A percentile compares a stretch with the other conserved stretches of the same genome.
These are phyloP conservation scores for Neostethus bicornis DNA, from an alignment of 2,797 vertebrate species.

Conservation along the genomic window DNA sequence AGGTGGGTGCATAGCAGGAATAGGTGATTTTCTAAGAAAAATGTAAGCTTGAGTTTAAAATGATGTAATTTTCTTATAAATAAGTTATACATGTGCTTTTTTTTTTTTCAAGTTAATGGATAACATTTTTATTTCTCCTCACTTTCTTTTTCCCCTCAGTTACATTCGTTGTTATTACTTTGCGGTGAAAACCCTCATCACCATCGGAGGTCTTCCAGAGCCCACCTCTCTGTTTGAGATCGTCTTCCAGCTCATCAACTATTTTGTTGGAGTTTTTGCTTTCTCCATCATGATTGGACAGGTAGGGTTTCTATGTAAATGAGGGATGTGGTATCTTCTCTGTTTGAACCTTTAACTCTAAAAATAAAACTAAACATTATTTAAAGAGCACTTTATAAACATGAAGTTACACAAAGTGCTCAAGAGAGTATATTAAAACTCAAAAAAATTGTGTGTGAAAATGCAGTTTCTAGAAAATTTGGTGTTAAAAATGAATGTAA, in stretches of 20 bases:
- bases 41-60: too few species aligned
- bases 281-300: conserved; percentile 99
- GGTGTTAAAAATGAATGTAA: too few species aligned
- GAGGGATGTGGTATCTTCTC: too few species aligned
- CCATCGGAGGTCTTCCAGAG: conserved; percentile 92
- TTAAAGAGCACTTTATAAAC: too few species aligned
- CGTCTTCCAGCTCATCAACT: conserved; percentile 94
- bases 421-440: too few species aligned
- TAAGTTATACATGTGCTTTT: too few species aligned
- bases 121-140: not conserved
- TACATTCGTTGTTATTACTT: conserved; percentile 98
- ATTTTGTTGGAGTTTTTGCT: conserved; percentile 95
- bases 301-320: conserved; percentile 67
- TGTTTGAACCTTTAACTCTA: too few species aligned
- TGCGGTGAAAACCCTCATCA: conserved; percentile 96
- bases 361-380: too few species aligned
- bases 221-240: conserved; percentile 92
- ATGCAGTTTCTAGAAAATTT: too few species aligned
- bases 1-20: conserved; percentile 76
- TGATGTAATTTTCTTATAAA: too few species aligned
- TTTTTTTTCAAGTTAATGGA: not conserved
- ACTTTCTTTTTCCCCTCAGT: conserved; percentile 64
- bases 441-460: too few species aligned
- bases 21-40: not conserved
- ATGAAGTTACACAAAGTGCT: too few species aligned